phyloP scores from a whole-genome alignment of 2,797 vertebrate genomes.

The Gymnoscopelus braueri region DNA sequence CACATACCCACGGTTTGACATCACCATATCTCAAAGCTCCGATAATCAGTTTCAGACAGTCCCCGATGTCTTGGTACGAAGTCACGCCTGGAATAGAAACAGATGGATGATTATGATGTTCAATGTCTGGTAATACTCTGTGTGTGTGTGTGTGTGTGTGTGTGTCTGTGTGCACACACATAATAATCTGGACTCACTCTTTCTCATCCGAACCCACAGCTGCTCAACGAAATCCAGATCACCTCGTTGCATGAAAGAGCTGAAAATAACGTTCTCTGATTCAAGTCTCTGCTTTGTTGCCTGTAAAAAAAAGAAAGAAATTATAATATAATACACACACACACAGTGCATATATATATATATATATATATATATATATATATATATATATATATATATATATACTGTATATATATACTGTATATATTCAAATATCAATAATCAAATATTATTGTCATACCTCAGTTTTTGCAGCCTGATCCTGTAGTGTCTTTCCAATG shows the following conservation, averaged over 20 bases:
- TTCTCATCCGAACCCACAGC: constrained; percentile 92
- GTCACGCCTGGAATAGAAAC: constrained; percentile 82
- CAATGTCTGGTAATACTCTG: neutral
- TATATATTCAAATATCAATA: too few species aligned
- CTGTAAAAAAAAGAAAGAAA: constrained; percentile 35
- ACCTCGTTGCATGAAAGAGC: constrained; percentile 82
- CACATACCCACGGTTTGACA: constrained; percentile 93
- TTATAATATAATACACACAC: too few species aligned
- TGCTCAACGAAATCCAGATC: constrained; percentile 96
- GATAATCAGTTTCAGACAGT: constrained; percentile 87
- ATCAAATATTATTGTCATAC: constrained; percentile 60
- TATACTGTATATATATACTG: too few species aligned
- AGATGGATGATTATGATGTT: neutral
- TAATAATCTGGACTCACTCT: constrained; percentile 78
- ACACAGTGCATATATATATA: too few species aligned
- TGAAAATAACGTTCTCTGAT: constrained; percentile 80
- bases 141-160: too few species aligned
- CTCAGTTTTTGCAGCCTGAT: constrained; percentile 74
- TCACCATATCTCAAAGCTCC: constrained; percentile 85
- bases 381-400: too few species aligned
- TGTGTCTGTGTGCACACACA: too few species aligned
- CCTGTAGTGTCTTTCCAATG: constrained; percentile 77
- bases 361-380: too few species aligned
- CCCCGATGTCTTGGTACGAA: constrained; percentile 89
- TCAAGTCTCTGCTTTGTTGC: constrained; percentile 77